These are phyloP conservation scores for Corythucha ciliata DNA, from an alignment of 2,888 invertebrate species.

Conservation along the genomic window DNA sequence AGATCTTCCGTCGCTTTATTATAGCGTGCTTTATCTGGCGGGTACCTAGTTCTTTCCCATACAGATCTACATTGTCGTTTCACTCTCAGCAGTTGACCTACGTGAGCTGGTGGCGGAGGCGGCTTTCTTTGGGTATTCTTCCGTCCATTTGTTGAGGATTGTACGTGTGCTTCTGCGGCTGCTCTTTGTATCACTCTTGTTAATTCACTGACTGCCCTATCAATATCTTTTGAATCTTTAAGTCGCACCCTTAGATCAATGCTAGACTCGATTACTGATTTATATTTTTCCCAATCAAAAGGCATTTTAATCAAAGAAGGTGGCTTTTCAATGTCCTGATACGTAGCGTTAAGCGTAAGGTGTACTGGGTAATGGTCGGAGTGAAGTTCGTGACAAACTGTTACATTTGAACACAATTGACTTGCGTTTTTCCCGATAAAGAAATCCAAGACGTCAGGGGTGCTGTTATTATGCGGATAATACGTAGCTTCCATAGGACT, in stretches of 20 bases:
- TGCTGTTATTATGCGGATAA: background rate
- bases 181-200: slow-evolving; percentile 9
- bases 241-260: slow-evolving; percentile 2
- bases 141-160: background rate
- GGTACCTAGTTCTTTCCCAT: slow-evolving; percentile 1
- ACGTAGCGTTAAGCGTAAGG: background rate
- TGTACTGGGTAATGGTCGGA: slow-evolving; percentile 15
- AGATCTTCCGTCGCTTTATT: background rate
- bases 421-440: slow-evolving; percentile 6
- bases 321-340: background rate
- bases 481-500: slow-evolving; percentile 9
- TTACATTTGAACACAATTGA: background rate
- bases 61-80: background rate
- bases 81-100: background rate
- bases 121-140: background rate
- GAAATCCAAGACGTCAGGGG: slow-evolving; percentile 12
- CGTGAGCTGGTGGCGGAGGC: background rate
- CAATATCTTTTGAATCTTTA: slow-evolving; percentile 3
- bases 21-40: background rate
- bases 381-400: slow-evolving; percentile 3
- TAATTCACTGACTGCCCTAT: slow-evolving; percentile 9
- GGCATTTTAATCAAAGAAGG: slow-evolving; percentile 4
- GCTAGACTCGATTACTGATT: slow-evolving; percentile 3
- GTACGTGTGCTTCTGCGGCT: background rate
- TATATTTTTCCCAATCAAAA: slow-evolving; percentile 11